Percentiles rank a stretch among this genome's conserved stretches.
Evolutionary conservation across 2,888 invertebrate genomes (phyloP).

Genomic region (Diadromus collaris): DNA sequence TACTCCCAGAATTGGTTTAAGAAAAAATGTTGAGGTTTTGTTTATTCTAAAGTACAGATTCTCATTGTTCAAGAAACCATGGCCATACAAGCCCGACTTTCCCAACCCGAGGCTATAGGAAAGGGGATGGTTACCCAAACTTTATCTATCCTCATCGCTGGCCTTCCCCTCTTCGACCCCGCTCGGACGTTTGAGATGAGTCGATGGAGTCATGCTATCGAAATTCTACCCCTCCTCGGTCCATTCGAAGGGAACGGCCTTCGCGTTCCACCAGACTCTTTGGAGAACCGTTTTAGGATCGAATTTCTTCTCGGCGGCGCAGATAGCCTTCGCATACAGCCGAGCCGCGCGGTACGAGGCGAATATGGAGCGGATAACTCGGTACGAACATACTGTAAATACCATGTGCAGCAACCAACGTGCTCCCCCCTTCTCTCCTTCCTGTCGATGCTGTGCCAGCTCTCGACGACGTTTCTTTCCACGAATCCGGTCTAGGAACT

Average conservation of each 20-base stretch:
- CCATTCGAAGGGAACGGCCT: not conserved
- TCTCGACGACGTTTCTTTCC: not conserved
- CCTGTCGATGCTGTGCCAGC: not conserved
- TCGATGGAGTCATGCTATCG: not conserved
- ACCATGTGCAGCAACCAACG: not conserved
- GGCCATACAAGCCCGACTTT: too few species aligned
- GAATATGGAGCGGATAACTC: constrained; percentile 16
- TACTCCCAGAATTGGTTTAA: too few species aligned
- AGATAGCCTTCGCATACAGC: not conserved
- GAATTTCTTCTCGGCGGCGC: constrained; percentile 25
- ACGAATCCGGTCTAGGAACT: not conserved
- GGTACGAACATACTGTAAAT: not conserved
- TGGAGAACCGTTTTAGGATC: constrained; percentile 7
- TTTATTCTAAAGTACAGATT: too few species aligned
- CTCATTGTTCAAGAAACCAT: too few species aligned
- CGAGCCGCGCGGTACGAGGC: not conserved
- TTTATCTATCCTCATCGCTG: not conserved
- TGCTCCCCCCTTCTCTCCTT: too few species aligned
- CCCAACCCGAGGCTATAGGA: not conserved
- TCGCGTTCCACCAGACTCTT: constrained; percentile 9
- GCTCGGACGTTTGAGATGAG: constrained; percentile 1
- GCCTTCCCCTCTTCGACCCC: not conserved
- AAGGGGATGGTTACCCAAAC: constrained; percentile 4
- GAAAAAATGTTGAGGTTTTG: too few species aligned
- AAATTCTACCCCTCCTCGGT: constrained; percentile 24